Evolutionary conservation across 2,113 vertebrate species (phyloP), one percentile per base, ranked within the genome.

Genomic region (Dendrocopos noguchii): DNA sequence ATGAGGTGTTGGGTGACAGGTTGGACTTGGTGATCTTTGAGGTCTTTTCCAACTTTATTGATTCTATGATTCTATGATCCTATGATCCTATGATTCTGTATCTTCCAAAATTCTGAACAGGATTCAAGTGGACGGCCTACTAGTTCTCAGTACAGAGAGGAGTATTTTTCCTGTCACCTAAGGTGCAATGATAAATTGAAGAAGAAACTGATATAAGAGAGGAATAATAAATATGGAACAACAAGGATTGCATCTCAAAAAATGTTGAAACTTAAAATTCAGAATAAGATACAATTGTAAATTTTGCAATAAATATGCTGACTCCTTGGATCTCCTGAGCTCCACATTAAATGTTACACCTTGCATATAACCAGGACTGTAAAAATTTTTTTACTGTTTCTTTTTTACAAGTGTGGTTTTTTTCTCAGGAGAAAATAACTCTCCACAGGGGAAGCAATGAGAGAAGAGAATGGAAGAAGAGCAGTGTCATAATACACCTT

Each of bases 141-240:
- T 76, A 64, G 14, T 33, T 52, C 19, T 91, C 47, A 76, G 24
- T 31, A 68, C 82, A 33, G 56, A 59, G 55, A 93, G 92, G 11
- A 86, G 42, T 80, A 66, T 84, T 88, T 84, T 57, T 81, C 28
- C 78, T 76, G 82, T 25, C 80, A 90, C 29, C 28, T 86, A 42
- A 92, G 13, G 12, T 91, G 34, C 15, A 89, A 78, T 91, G 75
- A 93, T 77, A 94, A 91, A 95, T 92, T 65, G 56, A 87, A 82
- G 21, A 33, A 86, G 52, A 88, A 71, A 74, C 6, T 60, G 61
- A 75, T 87, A 64, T 24, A 89, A 50, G 66, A 95, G 22, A 22
- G 20, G 20, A 50, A 86, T 95, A 91, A 93, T 66, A 95, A 90
- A 89, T 42, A 87, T 10, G 22, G 52, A 20, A 79, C 36, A 93